phyloP scores from a whole-genome alignment of 23 tunicate species.

The Trididemnum clinides region DNA sequence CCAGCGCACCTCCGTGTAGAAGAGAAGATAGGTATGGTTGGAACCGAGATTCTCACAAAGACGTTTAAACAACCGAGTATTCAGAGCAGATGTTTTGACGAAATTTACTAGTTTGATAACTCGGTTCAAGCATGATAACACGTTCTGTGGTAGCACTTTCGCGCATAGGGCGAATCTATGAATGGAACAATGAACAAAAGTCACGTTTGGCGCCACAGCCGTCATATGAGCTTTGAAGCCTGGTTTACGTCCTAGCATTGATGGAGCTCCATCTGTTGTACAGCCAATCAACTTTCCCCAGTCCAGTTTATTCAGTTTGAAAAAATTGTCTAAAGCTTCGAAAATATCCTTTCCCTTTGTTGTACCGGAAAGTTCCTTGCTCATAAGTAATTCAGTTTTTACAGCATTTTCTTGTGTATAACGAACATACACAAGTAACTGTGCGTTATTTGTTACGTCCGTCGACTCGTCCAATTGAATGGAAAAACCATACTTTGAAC shows the following conservation, averaged over 20 bases:
- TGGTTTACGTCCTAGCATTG: slow-evolving; percentile 57
- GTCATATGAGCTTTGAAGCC: slow-evolving; percentile 67
- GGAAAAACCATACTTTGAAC: slow-evolving; percentile 34
- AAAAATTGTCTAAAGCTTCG: slow-evolving; percentile 43
- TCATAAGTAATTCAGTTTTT: slow-evolving; percentile 46
- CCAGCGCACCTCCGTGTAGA: slow-evolving; percentile 51
- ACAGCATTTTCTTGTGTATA: slow-evolving; percentile 52
- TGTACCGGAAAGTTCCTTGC: slow-evolving; percentile 48
- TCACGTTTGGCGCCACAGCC: slow-evolving; percentile 64
- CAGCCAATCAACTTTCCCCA: no score
- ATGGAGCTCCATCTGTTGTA: slow-evolving; percentile 63
- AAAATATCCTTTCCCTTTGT: slow-evolving; percentile 47
- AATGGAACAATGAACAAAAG: slow-evolving; percentile 54
- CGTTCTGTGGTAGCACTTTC: slow-evolving; percentile 49
- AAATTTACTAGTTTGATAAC: slow-evolving; percentile 60
- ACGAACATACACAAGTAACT: slow-evolving; percentile 54
- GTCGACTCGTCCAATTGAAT: slow-evolving; percentile 53
- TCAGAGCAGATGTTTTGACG: slow-evolving; percentile 46
- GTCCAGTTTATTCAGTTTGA: slow-evolving; percentile 67
- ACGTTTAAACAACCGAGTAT: slow-evolving; percentile 26
- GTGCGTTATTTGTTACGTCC: slow-evolving; percentile 36
- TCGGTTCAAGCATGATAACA: slow-evolving; percentile 57
- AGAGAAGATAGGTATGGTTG: slow-evolving; percentile 45
- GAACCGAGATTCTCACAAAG: slow-evolving; percentile 36
- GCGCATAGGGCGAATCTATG: slow-evolving; percentile 64